Percentiles rank a stretch among this genome's conserved stretches.
Evolutionary conservation across 2,888 invertebrate genomes (phyloP).

Genomic region (Julus scandinavius): DNA sequence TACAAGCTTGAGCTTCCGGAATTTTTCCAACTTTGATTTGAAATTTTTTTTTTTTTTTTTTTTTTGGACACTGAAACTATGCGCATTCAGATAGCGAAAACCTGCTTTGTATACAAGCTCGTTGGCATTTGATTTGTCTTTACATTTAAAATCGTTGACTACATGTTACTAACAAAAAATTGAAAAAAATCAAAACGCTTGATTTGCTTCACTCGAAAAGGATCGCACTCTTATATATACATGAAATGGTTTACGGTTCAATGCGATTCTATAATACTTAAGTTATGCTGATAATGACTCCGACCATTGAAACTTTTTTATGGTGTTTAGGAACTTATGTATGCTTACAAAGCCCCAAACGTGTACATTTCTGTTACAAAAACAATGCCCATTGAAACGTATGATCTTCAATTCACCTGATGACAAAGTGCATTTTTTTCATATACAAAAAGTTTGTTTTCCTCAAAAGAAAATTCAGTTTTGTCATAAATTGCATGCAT

Average conservation of each 20-base stretch:
- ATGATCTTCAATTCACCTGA: neutral
- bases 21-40: too few species aligned
- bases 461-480: neutral
- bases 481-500: too few species aligned
- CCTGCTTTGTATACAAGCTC: neutral
- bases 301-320: neutral
- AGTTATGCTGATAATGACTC: neutral
- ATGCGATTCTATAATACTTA: neutral
- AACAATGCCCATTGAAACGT: neutral
- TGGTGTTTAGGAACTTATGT: neutral
- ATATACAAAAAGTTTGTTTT: neutral
- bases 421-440: neutral
- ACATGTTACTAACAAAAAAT: neutral
- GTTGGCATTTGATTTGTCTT: neutral
- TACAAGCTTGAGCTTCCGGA: too few species aligned
- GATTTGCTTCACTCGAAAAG: neutral
- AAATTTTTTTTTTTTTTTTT: too few species aligned
- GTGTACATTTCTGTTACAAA: neutral
- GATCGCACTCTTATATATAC: neutral
- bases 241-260: neutral
- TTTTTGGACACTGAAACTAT: too few species aligned
- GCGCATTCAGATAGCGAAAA: too few species aligned
- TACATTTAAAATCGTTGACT: too few species aligned
- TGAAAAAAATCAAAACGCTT: neutral
- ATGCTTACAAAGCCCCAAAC: neutral